These are phyloP conservation scores for Busseola fusca DNA, from an alignment of 2,888 invertebrate species.

Conservation along the genomic window DNA sequence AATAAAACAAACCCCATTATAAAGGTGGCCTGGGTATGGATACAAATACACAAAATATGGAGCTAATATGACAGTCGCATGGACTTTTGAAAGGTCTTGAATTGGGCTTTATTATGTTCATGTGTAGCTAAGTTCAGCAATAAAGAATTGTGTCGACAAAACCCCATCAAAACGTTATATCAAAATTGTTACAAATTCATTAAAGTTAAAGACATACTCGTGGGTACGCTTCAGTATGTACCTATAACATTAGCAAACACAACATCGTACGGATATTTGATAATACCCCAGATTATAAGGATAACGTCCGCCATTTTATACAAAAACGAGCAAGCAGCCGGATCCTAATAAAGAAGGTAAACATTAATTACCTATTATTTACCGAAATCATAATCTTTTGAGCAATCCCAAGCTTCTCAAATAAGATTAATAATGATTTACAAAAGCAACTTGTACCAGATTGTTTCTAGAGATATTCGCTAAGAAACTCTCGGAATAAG, in stretches of 20 bases:
- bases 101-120: slow-evolving; percentile 22
- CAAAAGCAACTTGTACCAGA: slow-evolving; percentile 45
- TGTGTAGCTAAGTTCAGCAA: background rate
- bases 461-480: slow-evolving; percentile 53
- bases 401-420: slow-evolving; percentile 47
- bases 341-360: slow-evolving; percentile 38
- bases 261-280: slow-evolving; percentile 23
- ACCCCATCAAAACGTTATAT: background rate
- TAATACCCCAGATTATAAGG: slow-evolving; percentile 39
- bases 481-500: slow-evolving; percentile 34
- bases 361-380: slow-evolving; percentile 60
- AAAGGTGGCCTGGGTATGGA: slow-evolving; percentile 39
- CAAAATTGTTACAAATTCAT: background rate
- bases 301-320: slow-evolving; percentile 25
- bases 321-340: slow-evolving; percentile 32
- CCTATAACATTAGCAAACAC: slow-evolving; percentile 26
- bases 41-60: slow-evolving; percentile 49
- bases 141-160: background rate
- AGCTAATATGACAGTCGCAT: slow-evolving; percentile 17
- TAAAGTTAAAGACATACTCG: slow-evolving; percentile 9
- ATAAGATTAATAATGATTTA: slow-evolving; percentile 56
- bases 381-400: slow-evolving; percentile 48
- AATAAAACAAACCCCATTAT: slow-evolving; percentile 62
- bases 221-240: background rate
- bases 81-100: slow-evolving; percentile 18